Base-by-base conservation (phyloP, 1,140 invertebrate genomes). In the Brachionus calyciflorus region DNA sequence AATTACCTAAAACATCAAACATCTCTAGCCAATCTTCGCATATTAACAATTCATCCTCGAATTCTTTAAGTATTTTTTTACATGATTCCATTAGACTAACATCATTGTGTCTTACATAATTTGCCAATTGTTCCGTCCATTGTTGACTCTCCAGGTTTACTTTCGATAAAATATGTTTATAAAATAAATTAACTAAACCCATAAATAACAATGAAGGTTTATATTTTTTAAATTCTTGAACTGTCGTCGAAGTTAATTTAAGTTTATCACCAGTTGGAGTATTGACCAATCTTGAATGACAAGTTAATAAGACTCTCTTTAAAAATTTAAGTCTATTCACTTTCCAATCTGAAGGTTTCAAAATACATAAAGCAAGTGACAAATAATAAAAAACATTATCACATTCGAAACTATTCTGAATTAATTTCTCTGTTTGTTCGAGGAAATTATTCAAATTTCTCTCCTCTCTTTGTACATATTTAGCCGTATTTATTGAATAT, bases 41-140 rank as follows among this genome's bases (percentile, higher is more conserved):
- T 7, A 92, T 91, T 79, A 97, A 86, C 78, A 95, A 87, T 84
- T 97, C 93, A 79, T 94, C 91, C 78, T 92, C 91, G 80, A 95
- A 93, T 3, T 88, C 87, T 12, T 88, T 86, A 53, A 98, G 88
- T 48, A 86, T 76, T 76, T 89, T 89, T 82, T 95, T 93, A 17
- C 92, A 93, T 33, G 89, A 89, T 84, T 96, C 95, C 10, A 94
- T 86, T 82, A 96, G 87, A 10, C 88, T 86, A 83, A 93, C 92
- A 86, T 98, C 96, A 86, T 94, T 96, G 81, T 93, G 90, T 4
- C 95, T 89, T 80, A 98, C 93, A 82, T 92, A 96, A 81, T 95
- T 93, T 28, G 94, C 94, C 76, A 98, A 86, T 77, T 90, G 89
- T 4, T 89, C 88, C 4, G 93, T 89, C 94, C 94, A 98, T 37